Percentiles rank a stretch among this genome's conserved stretches.
Evolutionary conservation across 2,797 vertebrate species (phyloP).

Genomic region (Neosilurus mollespiculum): DNA sequence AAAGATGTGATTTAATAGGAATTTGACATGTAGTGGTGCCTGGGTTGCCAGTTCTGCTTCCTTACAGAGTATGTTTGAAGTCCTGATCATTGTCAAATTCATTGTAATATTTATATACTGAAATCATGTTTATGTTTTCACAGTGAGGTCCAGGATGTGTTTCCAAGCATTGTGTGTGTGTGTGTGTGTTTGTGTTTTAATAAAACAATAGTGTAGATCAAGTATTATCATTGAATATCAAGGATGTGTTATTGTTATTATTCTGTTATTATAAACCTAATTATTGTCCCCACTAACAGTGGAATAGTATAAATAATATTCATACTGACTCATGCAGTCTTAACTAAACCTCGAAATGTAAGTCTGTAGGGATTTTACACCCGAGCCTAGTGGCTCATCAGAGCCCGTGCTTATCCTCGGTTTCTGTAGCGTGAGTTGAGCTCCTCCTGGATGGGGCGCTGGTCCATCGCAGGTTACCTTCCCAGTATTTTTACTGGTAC

Average conservation of each 20-base stretch:
- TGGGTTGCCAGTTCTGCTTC: constrained; percentile 11
- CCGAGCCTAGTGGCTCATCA: too few relatives aligned
- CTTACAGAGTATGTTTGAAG: too few relatives aligned
- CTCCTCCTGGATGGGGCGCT: too few relatives aligned
- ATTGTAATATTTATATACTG: neutral
- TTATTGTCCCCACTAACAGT: neutral
- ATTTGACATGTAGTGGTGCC: neutral
- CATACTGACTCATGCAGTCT: neutral
- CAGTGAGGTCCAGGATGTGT: too few relatives aligned
- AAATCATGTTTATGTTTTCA: neutral
- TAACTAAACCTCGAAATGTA: neutral
- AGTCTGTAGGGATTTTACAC: too few relatives aligned
- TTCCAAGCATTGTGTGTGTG: neutral
- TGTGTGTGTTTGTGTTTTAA: too few relatives aligned
- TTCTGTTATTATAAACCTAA: neutral
- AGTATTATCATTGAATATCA: neutral
- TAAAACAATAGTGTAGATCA: neutral
- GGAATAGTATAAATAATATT: neutral
- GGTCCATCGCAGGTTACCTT: too few relatives aligned
- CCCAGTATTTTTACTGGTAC: too few relatives aligned
- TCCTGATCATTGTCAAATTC: neutral
- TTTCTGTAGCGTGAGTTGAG: too few relatives aligned
- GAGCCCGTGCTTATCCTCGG: too few relatives aligned
- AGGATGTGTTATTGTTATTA: neutral
- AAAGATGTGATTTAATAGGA: too few relatives aligned